These are phyloP conservation scores for Palloptera scutellata DNA, from an alignment of 2,888 invertebrate species.

Conservation along the genomic window DNA sequence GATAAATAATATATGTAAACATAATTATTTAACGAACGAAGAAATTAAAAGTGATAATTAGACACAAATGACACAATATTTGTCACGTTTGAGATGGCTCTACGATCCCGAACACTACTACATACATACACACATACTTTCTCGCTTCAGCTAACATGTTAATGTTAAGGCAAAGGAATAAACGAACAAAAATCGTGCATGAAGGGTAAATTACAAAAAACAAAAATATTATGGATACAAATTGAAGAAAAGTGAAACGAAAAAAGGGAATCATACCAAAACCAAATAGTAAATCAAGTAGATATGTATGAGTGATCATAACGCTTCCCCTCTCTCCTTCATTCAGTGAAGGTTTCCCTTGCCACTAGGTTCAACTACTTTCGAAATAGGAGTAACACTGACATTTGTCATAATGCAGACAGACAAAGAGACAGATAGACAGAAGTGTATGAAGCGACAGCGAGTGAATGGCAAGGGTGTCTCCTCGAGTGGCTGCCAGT, in stretches of 20 bases:
- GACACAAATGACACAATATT: conserved; percentile 10
- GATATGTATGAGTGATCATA: no score
- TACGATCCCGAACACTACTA: neutral
- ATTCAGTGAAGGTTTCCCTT: no score
- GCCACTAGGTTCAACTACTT: neutral
- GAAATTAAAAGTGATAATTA: conserved; percentile 16
- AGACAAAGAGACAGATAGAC: neutral
- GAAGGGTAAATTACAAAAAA: no score
- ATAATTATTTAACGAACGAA: neutral
- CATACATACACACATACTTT: conserved; percentile 3
- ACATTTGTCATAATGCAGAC: conserved; percentile 28
- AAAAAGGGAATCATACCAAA: no score
- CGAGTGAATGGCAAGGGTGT: neutral
- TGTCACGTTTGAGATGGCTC: neutral
- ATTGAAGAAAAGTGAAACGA: neutral
- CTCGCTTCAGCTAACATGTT: no score
- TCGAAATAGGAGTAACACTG: conserved; percentile 14
- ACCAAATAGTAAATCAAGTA: no score
- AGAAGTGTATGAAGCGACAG: neutral
- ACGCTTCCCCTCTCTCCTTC: no score
- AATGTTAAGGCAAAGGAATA: neutral
- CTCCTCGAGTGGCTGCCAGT: neutral
- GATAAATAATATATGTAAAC: no score
- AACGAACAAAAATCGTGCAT: neutral
- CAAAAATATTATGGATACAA: no score